A percentile compares a stretch with the other conserved stretches of the same genome.
phyloP scores from a whole-genome alignment of 2,797 vertebrate species.

The Thalassophryne amazonica region DNA sequence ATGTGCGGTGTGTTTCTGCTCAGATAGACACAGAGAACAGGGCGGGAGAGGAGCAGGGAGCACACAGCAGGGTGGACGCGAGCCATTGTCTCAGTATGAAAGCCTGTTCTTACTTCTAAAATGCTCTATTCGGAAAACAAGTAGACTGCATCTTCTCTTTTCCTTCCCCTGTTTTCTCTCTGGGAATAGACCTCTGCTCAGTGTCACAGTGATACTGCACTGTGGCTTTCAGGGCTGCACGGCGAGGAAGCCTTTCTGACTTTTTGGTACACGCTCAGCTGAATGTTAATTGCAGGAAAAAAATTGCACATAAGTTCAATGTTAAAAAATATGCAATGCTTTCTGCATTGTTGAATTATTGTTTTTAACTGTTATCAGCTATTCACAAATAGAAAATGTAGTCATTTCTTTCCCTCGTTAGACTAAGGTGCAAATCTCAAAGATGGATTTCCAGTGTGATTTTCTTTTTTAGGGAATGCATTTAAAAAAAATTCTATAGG shows the following conservation, averaged over 20 bases:
- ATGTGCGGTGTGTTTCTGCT: slow-evolving; percentile 79
- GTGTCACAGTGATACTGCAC: slow-evolving; percentile 29
- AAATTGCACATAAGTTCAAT: too few relatives aligned
- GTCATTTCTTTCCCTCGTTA: too few relatives aligned
- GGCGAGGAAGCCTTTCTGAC: slow-evolving; percentile 37
- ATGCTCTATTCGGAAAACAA: slow-evolving; percentile 74
- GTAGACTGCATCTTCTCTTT: slow-evolving; percentile 60
- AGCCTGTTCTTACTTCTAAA: slow-evolving; percentile 66
- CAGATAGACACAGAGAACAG: slow-evolving; percentile 51
- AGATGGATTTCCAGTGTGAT: too few relatives aligned
- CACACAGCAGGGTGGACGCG: slow-evolving; percentile 66
- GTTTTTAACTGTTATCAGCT: too few relatives aligned
- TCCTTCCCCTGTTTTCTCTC: slow-evolving; percentile 60
- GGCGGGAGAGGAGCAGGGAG: slow-evolving; percentile 62
- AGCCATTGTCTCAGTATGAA: slow-evolving; percentile 76
- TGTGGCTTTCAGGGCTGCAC: slow-evolving; percentile 24
- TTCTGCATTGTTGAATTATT: too few relatives aligned
- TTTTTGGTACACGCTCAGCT: slow-evolving; percentile 34
- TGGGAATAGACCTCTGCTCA: slow-evolving; percentile 60
- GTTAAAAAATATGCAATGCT: too few relatives aligned
- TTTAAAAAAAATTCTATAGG: too few relatives aligned
- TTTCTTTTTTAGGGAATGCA: too few relatives aligned
- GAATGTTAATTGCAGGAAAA: slow-evolving; percentile 29
- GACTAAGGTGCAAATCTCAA: too few relatives aligned
- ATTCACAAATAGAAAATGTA: too few relatives aligned